A percentile compares a stretch with the other conserved stretches of the same genome.
Evolutionary conservation across 1,140 invertebrate genomes (phyloP).

Genomic region (Dufourea novaeangliae): DNA sequence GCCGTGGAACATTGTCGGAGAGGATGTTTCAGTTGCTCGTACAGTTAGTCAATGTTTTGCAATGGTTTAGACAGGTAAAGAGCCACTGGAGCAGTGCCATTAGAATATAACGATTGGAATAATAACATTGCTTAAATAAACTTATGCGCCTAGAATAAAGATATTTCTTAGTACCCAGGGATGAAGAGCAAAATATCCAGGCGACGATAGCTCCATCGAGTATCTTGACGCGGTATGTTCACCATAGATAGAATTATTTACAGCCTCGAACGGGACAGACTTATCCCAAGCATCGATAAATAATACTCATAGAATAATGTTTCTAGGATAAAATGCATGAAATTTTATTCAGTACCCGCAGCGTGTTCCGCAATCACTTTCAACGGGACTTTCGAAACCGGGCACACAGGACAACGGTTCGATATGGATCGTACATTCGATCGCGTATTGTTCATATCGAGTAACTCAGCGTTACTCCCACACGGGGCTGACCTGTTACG

Average conservation of each 20-base stretch:
- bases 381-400: conserved; percentile 12
- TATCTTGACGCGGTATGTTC: no score
- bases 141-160: no score
- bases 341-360: conserved; percentile 6
- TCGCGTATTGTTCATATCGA: conserved; percentile 38
- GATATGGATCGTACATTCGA: conserved; percentile 23
- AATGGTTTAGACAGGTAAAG: not conserved
- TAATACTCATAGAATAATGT: not conserved
- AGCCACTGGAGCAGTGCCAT: not conserved
- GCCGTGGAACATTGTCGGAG: not conserved
- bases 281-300: not conserved
- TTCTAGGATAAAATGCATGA: not conserved
- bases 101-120: no score
- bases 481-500: conserved; percentile 56
- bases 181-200: no score
- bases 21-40: not conserved
- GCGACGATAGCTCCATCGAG: no score
- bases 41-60: not conserved
- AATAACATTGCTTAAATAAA: no score
- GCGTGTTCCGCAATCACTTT: not conserved
- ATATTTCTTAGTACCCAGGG: no score
- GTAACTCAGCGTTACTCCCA: conserved; percentile 45
- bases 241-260: no score
- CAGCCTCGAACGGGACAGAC: not conserved
- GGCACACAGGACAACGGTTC: conserved; percentile 39